Base-by-base conservation (phyloP, 1,140 invertebrate genomes). In the Solenopsis invicta region DNA sequence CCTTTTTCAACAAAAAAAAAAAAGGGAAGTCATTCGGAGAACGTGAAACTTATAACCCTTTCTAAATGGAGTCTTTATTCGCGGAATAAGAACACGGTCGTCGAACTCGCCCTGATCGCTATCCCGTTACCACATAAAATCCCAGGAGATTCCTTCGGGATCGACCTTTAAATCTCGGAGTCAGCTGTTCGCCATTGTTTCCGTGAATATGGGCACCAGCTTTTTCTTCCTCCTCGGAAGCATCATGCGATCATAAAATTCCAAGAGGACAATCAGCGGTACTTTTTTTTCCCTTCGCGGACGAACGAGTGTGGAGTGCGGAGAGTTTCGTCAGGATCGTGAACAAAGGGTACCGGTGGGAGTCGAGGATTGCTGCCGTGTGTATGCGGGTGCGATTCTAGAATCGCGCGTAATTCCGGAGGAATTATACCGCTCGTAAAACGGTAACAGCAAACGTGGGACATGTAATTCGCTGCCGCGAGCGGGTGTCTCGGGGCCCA, bases 351-450 rank as follows among this genome's bases (percentile, higher is more conserved):
- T 56, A 24, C 37, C 29, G 45, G 34, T 54, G 77, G 50, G 71
- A 61, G 66, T 16, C 71, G 29, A 67, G 54, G 62, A 61, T 16
- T 86, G n/a, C 50, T 45, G 52, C 50, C 52, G 74, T 18, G 54
- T 56, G 69, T 88, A 29, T 41, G 41, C 41, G 61, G 76, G 71
- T 66, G 84, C 24, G 41, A 81, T 69, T 69, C 75, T 18, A 62
- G 29, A 66, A 74, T 76, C 85, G 54, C 62, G 76, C 84, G 76
- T 89, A 89, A 89, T 86, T 75, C 62, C 87, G 64, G 82, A 74
- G 82, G 52, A 88, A 88, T 89, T 89, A 89, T 89, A 69, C 52
- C 75, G 81, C 82, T 75, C 66, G 87, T 88, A 86, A 89, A 88
- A 84, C 88, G 61, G 85, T 85, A 50, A 81, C 88, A 62, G 84